Evolutionary conservation across 2,888 invertebrate species (phyloP), one percentile per base, ranked within the genome.

Genomic region (Ophion ellenae): DNA sequence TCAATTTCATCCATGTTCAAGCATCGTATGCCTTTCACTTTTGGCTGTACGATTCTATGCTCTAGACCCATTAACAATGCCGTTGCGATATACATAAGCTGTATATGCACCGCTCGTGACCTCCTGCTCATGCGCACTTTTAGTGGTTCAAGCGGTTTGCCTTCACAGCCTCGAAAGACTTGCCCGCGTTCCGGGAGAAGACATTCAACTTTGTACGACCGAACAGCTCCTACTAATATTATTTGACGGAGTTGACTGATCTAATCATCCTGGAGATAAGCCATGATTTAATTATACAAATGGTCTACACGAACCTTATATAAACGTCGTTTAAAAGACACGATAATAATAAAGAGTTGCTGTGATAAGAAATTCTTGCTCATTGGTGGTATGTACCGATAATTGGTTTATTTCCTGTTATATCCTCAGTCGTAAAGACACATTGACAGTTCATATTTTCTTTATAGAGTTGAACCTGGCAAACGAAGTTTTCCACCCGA

Each of bases 1-100:
- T 69, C 69, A 73, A 75, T 45, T 47, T 69, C 69, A 47, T 69
- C 69, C 69, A 69, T 69, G 71, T 73, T n/a, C 74, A 63, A 20
- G 76, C 75, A 77, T 89, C 45, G 45, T 69, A 45, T 24, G 86
- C 92, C 92, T 92, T 93, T 93, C 92, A 92, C 92, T 92, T 92
- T 90, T 90, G 88, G 89, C 90, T 89, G 53, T 86, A 82, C 85
- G 85, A 86, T 84, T 85, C 85, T 69, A 69, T 67, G 45, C 69
- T 69, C 69, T 69, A 69, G 47, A 69, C 69, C 69, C 45, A 69
- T 69, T 69, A 71, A 63, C 53, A 59, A 61, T 53, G 64, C 79
- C 36, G 63, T 20, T 69, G 69, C 69, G 24, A 20, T 69, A 32
- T 66, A 67, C 53, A 28, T 32, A 61, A 77, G 2, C 64, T n/a